Base-by-base conservation (phyloP, 2,113 vertebrate genomes). In the Psammodynastes pulverulentus region DNA sequence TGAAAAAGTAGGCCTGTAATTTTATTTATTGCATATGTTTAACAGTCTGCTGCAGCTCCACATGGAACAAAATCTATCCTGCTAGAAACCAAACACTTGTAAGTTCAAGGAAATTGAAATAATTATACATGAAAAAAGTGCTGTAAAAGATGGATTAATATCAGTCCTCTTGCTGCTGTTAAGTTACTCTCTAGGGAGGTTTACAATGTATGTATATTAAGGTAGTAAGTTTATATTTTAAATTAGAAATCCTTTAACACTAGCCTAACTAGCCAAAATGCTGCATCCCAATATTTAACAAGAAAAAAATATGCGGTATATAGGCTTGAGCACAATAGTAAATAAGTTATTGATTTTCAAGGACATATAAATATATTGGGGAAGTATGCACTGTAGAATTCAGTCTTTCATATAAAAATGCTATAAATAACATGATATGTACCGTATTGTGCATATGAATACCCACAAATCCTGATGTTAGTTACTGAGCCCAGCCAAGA, bases 1-100 rank as follows among this genome's bases (percentile, higher is more conserved):
- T 94, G 95, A 95, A 91, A 95, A 96, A 93, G 93, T 92, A 39
- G 93, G 84, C 95, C 94, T 95, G 91, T 95, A 92, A 92, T 89
- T 58, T 92, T 92, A 92, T 92, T 79, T 79, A 79, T 23, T 79
- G 72, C 34, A 43, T 79, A 79, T 79, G 72, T 79, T 79, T 79
- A 79, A 79, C 72, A 79, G 19, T 79, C 72, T 79, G 72, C 34
- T 43, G 72, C 34, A 79, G 34, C 34, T 79, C 72, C 34, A 79
- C 34, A 21, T 79, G 72, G 72, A 79, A 21, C 72, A 79, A 34
- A 79, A 21, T 21, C 17, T 43, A 43, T 43, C 34, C 34, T 79
- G 34, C 34, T 43, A 43, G 34, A 79, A 34, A 43, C 17, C 67
- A 1, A 19, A 43, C 72, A 43, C 34, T 79, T 79, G 3, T 39